A percentile compares a stretch with the other conserved stretches of the same genome.
Evolutionary conservation across 1,140 invertebrate genomes (phyloP).

Genomic region (Bombus picipes): DNA sequence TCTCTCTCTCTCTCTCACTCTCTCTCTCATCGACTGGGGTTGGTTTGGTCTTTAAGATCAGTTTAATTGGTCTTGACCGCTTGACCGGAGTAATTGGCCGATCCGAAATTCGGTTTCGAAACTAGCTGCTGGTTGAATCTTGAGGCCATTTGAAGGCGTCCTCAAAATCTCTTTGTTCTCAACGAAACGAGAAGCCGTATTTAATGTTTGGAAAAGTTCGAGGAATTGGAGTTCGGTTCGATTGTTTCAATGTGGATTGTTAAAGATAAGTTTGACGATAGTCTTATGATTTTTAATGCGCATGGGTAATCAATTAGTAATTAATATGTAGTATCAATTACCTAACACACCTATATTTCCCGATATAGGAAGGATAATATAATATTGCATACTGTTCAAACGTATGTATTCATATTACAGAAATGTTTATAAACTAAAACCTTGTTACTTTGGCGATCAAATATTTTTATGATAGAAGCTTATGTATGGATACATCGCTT

Average conservation of each 20-base stretch:
- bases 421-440: too few relatives aligned
- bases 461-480: too few relatives aligned
- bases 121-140: slow-evolving; percentile 25
- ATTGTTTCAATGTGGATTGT: slow-evolving; percentile 1
- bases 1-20: neutral
- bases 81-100: slow-evolving; percentile 65
- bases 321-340: too few relatives aligned
- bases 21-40: slow-evolving; percentile 3
- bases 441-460: too few relatives aligned
- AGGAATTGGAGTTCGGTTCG: neutral
- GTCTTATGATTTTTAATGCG: too few relatives aligned
- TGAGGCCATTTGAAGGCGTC: slow-evolving; percentile 45
- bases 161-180: slow-evolving; percentile 58
- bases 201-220: slow-evolving; percentile 48
- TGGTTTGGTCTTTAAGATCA: slow-evolving; percentile 34
- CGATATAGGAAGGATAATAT: too few relatives aligned
- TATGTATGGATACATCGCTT: too few relatives aligned
- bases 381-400: too few relatives aligned
- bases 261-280: neutral
- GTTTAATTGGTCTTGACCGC: slow-evolving; percentile 67
- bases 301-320: too few relatives aligned
- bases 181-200: neutral
- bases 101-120: slow-evolving; percentile 45
- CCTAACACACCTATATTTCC: too few relatives aligned
- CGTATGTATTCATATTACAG: too few relatives aligned